These are phyloP conservation scores for Lagopus muta DNA, from an alignment of 2,113 vertebrate species.

Conservation along the genomic window DNA sequence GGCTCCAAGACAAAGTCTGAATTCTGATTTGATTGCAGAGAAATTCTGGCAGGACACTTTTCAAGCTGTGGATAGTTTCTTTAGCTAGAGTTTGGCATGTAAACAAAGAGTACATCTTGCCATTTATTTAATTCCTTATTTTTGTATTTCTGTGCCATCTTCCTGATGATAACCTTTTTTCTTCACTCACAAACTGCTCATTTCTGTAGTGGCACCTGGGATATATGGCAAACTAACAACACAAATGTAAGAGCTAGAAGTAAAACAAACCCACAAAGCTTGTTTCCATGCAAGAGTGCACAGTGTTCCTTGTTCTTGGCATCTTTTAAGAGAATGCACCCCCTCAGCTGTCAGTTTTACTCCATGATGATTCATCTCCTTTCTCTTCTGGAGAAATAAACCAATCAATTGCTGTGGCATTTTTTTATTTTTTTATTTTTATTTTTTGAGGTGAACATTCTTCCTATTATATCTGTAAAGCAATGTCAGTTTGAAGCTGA, in stretches of 20 bases:
- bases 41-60: conserved; percentile 28
- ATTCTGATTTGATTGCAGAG: conserved; percentile 43
- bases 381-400: background rate
- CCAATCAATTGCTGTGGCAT: background rate
- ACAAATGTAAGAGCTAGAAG: background rate
- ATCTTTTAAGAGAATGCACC: background rate
- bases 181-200: background rate
- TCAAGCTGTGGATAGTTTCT: conserved; percentile 21
- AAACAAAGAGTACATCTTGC: conserved; percentile 15
- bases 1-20: background rate
- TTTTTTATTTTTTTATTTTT: background rate
- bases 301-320: background rate
- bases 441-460: background rate
- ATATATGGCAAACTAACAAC: background rate
- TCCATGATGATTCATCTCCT: background rate
- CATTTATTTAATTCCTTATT: conserved; percentile 5
- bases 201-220: background rate
- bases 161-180: background rate
- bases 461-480: background rate
- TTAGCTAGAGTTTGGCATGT: conserved; percentile 17
- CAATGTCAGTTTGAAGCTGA: background rate
- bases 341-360: background rate
- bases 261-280: background rate
- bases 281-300: background rate
- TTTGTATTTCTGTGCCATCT: conserved; percentile 7